Evolutionary conservation across 2,797 vertebrate genomes (phyloP).

Genomic region (Cheracebus regulus): DNA sequence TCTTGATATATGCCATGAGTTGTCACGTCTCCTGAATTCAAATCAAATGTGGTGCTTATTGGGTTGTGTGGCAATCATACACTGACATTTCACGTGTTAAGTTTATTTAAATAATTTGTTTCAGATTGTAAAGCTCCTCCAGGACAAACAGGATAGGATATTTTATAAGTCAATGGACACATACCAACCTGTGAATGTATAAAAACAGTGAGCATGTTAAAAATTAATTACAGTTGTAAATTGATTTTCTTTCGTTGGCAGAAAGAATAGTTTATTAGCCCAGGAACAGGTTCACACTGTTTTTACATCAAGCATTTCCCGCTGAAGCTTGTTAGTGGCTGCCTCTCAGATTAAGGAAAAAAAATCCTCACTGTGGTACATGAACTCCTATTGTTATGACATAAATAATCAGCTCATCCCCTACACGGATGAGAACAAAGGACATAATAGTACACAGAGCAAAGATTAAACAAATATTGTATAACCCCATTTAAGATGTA

Average conservation of each 20-base stretch:
- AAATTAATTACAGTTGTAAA: constrained; percentile 81
- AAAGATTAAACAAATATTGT: constrained; percentile 82
- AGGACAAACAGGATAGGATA: constrained; percentile 47
- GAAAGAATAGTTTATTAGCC: constrained; percentile 79
- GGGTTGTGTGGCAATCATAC: constrained; percentile 38
- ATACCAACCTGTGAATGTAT: constrained; percentile 67
- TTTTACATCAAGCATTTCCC: constrained; percentile 85
- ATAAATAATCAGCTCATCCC: constrained; percentile 84
- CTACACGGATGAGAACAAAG: constrained; percentile 84
- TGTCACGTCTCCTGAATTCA: not conserved
- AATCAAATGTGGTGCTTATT: not conserved
- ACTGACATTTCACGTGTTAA: constrained; percentile 53
- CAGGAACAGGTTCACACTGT: constrained; percentile 78
- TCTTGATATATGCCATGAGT: not conserved
- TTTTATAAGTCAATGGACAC: constrained; percentile 51
- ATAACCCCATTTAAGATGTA: constrained; percentile 71
- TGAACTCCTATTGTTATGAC: constrained; percentile 84
- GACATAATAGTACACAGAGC: constrained; percentile 81
- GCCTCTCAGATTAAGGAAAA: constrained; percentile 79
- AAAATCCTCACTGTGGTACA: constrained; percentile 80
- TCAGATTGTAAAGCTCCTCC: constrained; percentile 64
- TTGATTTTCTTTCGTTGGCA: constrained; percentile 80
- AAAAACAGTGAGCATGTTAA: constrained; percentile 77
- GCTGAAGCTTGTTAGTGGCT: constrained; percentile 86
- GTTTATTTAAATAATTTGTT: constrained; percentile 66